Percentiles rank a stretch among this genome's conserved stretches.
phyloP scores from a whole-genome alignment of 2,113 vertebrate genomes.

The Uria lomvia region DNA sequence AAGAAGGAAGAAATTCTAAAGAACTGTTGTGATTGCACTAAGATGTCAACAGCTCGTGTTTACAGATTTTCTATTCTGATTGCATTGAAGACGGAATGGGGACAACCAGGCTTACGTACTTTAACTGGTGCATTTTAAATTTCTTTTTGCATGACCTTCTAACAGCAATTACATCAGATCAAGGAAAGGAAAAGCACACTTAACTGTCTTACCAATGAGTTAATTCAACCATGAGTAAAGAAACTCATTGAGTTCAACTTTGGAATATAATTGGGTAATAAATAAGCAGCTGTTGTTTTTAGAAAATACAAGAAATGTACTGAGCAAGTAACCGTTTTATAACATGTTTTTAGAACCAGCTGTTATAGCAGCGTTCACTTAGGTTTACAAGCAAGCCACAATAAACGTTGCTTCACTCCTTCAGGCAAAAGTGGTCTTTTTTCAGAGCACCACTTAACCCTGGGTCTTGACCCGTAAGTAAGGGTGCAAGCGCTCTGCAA shows the following conservation, averaged over 20 bases:
- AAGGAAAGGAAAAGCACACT: background rate
- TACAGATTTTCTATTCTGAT: background rate
- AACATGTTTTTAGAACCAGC: background rate
- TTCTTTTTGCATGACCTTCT: constrained; percentile 27
- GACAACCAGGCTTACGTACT: background rate
- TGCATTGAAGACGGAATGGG: background rate
- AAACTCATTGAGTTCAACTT: constrained; percentile 14
- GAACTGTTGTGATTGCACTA: background rate
- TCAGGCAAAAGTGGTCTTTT: background rate
- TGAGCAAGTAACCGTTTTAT: background rate
- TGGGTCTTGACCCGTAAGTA: background rate
- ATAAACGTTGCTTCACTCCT: background rate
- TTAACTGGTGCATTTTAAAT: background rate
- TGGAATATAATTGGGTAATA: constrained; percentile 31
- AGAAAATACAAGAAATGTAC: background rate
- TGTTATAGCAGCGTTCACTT: background rate
- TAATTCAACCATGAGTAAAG: constrained; percentile 20
- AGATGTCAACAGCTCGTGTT: background rate
- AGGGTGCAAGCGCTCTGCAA: background rate
- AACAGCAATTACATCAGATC: constrained; percentile 6
- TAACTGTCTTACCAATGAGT: constrained; percentile 6
- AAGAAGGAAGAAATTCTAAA: background rate
- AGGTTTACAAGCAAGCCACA: background rate
- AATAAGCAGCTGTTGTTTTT: constrained; percentile 29
- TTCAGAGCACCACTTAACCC: background rate